Percentiles rank a stretch among this genome's conserved stretches.
These are phyloP conservation scores for Mesocentrotus franciscanus DNA, from an alignment of 53 echinoderm and acorn worm genomes.

Conservation along the genomic window DNA sequence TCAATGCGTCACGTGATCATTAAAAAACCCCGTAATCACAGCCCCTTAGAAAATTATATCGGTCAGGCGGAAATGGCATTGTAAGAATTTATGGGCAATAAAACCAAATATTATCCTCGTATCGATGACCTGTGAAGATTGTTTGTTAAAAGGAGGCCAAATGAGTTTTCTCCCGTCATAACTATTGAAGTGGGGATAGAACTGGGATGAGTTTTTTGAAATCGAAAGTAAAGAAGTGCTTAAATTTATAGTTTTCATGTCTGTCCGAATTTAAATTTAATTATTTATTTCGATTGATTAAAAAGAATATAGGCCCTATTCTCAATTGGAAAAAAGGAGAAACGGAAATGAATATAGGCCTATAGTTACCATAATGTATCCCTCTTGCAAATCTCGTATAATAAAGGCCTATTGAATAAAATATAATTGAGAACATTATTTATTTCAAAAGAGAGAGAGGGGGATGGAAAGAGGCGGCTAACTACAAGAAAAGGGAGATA, in stretches of 20 bases:
- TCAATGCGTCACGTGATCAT: neutral
- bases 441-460: neutral
- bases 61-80: conserved; percentile 27
- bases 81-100: conserved; percentile 24
- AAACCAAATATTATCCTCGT: conserved; percentile 18
- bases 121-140: neutral
- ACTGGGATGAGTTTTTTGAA: neutral
- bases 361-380: too few species aligned
- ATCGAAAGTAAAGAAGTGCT: neutral
- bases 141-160: neutral
- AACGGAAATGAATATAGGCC: too few species aligned
- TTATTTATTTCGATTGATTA: too few species aligned
- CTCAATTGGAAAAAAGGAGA: too few species aligned
- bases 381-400: neutral
- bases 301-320: neutral
- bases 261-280: neutral
- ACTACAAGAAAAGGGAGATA: neutral
- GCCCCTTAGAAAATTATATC: neutral
- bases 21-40: neutral
- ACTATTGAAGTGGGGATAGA: neutral
- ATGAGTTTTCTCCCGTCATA: neutral
- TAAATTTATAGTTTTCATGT: neutral
- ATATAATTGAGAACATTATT: neutral
- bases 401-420: neutral
- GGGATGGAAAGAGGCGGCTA: neutral